Evolutionary conservation across 2,113 vertebrate genomes (phyloP).

Genomic region (Ochotona princeps): DNA sequence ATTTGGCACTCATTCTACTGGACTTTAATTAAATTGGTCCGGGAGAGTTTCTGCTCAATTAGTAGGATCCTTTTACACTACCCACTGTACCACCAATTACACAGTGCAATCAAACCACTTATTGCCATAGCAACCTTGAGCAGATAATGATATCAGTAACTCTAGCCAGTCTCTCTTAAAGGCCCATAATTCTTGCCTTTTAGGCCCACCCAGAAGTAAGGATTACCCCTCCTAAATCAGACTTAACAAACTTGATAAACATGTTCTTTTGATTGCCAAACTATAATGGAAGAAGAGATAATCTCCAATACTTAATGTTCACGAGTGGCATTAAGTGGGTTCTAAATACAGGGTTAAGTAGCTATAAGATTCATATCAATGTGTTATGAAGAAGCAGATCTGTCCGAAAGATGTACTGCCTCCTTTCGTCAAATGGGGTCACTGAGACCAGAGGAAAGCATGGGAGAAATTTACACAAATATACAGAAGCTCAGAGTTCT

Average conservation of each 20-base stretch:
- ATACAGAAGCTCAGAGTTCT: neutral
- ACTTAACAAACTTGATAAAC: constrained; percentile 56
- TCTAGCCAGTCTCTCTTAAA: constrained; percentile 64
- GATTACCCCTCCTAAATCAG: constrained; percentile 45
- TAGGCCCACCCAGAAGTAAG: constrained; percentile 60
- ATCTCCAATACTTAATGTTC: constrained; percentile 29
- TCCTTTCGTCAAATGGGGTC: neutral
- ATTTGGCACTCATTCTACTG: constrained; percentile 7
- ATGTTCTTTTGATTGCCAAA: constrained; percentile 20
- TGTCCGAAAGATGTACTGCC: neutral
- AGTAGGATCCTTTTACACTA: constrained; percentile 73
- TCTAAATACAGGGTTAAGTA: constrained; percentile 24
- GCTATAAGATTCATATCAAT: constrained; percentile 4
- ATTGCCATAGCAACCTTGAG: constrained; percentile 74
- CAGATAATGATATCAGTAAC: constrained; percentile 45
- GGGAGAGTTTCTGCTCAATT: constrained; percentile 65
- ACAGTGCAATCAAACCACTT: constrained; percentile 64
- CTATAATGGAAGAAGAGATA: constrained; percentile 42
- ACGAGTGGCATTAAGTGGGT: neutral
- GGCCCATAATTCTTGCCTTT: constrained; percentile 53
- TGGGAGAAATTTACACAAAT: neutral
- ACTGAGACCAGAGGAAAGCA: neutral
- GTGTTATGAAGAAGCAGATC: constrained; percentile 37
- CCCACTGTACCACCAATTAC: constrained; percentile 23
- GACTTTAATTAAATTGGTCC: constrained; percentile 78